Evolutionary conservation across 30 jellyfish, hydroid and myxozoan genomes (phyloP).

Genomic region (Nemopilema nomurai): DNA sequence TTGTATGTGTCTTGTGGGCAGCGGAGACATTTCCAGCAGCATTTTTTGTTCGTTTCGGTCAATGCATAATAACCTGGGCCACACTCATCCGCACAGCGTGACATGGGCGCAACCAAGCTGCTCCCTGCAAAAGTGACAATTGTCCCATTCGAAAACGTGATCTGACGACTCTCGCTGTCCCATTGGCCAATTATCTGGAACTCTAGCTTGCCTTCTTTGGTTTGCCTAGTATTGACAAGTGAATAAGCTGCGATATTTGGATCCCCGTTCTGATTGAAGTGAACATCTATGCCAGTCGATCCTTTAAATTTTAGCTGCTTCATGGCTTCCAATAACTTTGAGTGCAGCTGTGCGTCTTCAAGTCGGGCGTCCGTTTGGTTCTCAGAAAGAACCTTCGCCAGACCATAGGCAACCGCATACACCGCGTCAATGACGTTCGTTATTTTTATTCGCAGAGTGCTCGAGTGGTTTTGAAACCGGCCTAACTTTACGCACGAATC

Average conservation of each 20-base stretch:
- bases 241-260: constrained; percentile 64
- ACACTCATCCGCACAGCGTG: constrained; percentile 72
- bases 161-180: constrained; percentile 47
- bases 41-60: constrained; percentile 19
- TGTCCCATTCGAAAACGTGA: background rate
- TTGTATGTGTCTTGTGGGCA: constrained; percentile 70
- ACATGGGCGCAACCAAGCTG: constrained; percentile 29
- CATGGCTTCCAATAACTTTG: constrained; percentile 21
- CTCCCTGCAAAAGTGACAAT: constrained; percentile 40
- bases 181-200: constrained; percentile 47
- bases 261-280: constrained; percentile 65
- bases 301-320: constrained; percentile 46
- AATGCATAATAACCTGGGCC: constrained; percentile 63
- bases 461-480: background rate
- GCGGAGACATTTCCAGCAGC: constrained; percentile 77
- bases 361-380: background rate
- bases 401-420: constrained; percentile 65
- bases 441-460: constrained; percentile 28
- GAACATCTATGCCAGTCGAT: constrained; percentile 38
- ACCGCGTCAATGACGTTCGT: constrained; percentile 69
- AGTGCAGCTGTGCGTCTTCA: background rate
- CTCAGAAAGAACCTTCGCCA: background rate
- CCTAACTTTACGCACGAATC: background rate
- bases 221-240: constrained; percentile 28
- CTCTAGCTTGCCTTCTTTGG: constrained; percentile 19